phyloP scores from a whole-genome alignment of 23 tunicate genomes.

The Corella eumyota region DNA sequence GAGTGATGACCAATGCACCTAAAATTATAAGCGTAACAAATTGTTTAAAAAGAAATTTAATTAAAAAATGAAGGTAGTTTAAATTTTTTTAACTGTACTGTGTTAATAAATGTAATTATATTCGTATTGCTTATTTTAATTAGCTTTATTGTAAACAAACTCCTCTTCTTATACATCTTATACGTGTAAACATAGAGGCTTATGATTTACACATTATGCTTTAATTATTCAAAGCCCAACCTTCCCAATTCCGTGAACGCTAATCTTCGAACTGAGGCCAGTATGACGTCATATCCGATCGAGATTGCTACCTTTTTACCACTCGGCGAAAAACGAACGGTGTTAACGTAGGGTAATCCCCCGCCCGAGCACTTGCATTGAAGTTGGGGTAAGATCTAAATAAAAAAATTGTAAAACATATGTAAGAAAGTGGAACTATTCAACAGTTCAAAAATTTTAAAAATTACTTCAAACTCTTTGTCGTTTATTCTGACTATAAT shows the following conservation, averaged over 20 bases:
- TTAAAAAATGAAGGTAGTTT: not conserved
- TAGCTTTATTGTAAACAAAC: no score
- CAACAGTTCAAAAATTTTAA: not conserved
- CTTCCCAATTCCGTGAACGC: constrained; percentile 35
- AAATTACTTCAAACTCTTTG: constrained; percentile 43
- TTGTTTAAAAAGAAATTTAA: not conserved
- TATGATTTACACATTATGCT: no score
- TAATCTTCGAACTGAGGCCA: constrained; percentile 7
- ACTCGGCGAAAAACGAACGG: constrained; percentile 37
- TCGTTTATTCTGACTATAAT: constrained; percentile 13
- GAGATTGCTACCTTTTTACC: constrained; percentile 48
- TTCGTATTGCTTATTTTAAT: no score
- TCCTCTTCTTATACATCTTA: no score
- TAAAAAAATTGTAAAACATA: constrained; percentile 1
- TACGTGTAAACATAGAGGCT: no score
- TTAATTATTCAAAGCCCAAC: constrained; percentile 11
- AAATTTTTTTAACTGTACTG: no score
- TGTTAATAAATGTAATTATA: no score
- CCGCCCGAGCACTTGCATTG: constrained; percentile 18
- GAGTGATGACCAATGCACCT: constrained; percentile 39
- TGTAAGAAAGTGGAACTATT: not conserved
- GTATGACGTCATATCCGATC: constrained; percentile 40
- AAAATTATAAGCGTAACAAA: not conserved
- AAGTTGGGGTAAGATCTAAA: constrained; percentile 11
- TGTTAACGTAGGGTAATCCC: constrained; percentile 11